phyloP scores from a whole-genome alignment of 2,797 vertebrate species.

The Perodicticus potto region DNA sequence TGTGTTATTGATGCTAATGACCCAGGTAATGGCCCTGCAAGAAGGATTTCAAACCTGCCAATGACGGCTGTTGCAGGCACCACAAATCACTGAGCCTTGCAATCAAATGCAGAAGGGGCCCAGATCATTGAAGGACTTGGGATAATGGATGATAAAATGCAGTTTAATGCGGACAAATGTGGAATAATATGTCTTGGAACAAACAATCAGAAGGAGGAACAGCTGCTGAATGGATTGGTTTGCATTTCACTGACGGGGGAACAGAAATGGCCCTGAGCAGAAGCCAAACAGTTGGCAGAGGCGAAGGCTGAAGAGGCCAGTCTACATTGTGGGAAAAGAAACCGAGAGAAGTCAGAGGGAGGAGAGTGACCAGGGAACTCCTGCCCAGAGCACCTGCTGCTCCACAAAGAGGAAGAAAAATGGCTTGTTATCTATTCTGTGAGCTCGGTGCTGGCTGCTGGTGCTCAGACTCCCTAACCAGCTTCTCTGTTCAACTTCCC shows the following conservation, averaged over 20 bases:
- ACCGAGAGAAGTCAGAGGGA: background rate
- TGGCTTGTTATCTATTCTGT: background rate
- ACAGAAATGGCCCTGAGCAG: slow-evolving; percentile 46
- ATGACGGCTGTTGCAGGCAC: slow-evolving; percentile 69
- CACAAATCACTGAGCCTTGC: slow-evolving; percentile 70
- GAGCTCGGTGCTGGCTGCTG: too few species aligned
- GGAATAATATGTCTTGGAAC: slow-evolving; percentile 80
- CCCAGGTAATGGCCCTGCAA: slow-evolving; percentile 45
- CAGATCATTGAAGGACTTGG: slow-evolving; percentile 71
- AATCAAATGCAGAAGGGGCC: slow-evolving; percentile 62
- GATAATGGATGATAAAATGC: slow-evolving; percentile 74
- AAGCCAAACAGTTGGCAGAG: slow-evolving; percentile 57
- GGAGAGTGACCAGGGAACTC: background rate
- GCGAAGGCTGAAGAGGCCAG: background rate
- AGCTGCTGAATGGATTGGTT: slow-evolving; percentile 80
- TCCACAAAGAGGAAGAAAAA: background rate
- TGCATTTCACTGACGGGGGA: slow-evolving; percentile 62
- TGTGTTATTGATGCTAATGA: slow-evolving; percentile 76
- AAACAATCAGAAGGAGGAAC: slow-evolving; percentile 68
- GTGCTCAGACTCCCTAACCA: background rate
- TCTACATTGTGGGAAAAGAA: background rate
- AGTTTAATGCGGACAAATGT: slow-evolving; percentile 79
- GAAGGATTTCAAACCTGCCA: slow-evolving; percentile 72
- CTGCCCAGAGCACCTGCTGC: background rate
- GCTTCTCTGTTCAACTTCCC: background rate